Evolutionary conservation across 2,113 vertebrate species (phyloP).

Genomic region (Meleagris gallopavo): DNA sequence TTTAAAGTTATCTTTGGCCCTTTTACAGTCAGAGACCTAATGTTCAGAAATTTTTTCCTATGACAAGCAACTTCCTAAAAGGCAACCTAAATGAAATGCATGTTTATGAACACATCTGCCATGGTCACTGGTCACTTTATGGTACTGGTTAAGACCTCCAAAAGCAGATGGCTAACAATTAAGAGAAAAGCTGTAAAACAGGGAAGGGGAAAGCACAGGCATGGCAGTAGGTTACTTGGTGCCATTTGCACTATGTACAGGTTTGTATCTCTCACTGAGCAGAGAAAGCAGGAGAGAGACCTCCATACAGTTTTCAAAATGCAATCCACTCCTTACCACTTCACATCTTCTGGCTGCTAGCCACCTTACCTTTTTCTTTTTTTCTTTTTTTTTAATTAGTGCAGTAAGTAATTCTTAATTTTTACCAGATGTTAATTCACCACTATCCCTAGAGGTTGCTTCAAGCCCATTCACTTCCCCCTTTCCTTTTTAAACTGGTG

Average conservation of each 20-base stretch:
- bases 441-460: not conserved
- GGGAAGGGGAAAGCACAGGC: not conserved
- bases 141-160: not conserved
- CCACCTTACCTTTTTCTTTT: not conserved
- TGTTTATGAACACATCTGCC: not conserved
- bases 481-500: not conserved
- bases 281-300: not conserved
- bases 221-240: not conserved
- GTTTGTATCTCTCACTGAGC: not conserved
- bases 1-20: not conserved
- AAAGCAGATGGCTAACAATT: not conserved
- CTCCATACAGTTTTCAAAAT: not conserved
- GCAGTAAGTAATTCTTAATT: constrained; percentile 38
- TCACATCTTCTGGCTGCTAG: constrained; percentile 22
- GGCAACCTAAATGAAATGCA: not conserved
- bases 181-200: not conserved
- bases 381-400: not conserved
- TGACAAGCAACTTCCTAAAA: not conserved
- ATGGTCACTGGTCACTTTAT: not conserved
- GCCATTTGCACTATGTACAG: rapidly evolving
- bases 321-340: not conserved
- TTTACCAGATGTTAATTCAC: constrained; percentile 40
- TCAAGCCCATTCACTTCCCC: not conserved
- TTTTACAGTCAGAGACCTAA: not conserved
- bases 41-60: not conserved